Evolutionary conservation across 2,113 vertebrate species (phyloP).

Genomic region (crab-eating macaque (Macaca fascicularis)): T2T-MFA8v1.1 NC_088388.1:80363001-80363500

Average conservation of each 20-base stretch:
- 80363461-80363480: not conserved
- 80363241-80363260: not conserved
- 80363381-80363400: not conserved
- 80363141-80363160: not conserved
- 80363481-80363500: not conserved
- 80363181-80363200: not conserved
- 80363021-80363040: constrained; percentile 53
- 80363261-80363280: not conserved
- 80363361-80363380: not conserved
- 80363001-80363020: constrained; percentile 30
- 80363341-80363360: not conserved
- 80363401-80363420: not conserved
- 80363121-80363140: not conserved
- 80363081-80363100: constrained; percentile 13
- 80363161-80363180: not conserved
- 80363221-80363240: not conserved
- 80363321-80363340: not conserved
- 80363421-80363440: not conserved
- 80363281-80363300: not conserved
- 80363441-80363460: not conserved
- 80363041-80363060: constrained; percentile 47
- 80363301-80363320: not conserved
- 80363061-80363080: constrained; percentile 53
- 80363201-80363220: not conserved
- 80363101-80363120: constrained; percentile 42